phyloP scores from a whole-genome alignment of 2,888 invertebrate species.

The Mantis religiosa region DNA sequence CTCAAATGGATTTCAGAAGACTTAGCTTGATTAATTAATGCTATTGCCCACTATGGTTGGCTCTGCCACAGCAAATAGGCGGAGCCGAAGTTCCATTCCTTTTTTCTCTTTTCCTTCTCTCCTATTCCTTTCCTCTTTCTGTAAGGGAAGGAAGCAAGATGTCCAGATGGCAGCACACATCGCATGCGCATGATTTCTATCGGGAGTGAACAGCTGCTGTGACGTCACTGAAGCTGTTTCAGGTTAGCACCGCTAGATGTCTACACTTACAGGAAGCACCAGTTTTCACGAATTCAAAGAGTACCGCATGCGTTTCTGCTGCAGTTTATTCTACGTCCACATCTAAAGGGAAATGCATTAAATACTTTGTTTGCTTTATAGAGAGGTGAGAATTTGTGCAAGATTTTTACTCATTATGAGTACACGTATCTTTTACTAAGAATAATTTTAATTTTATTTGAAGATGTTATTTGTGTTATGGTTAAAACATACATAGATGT shows the following conservation, averaged over 20 bases:
- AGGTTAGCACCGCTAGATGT: not conserved
- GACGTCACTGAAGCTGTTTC: not conserved
- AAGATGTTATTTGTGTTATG: too few species aligned
- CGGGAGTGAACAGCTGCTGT: not conserved
- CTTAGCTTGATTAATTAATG: not conserved
- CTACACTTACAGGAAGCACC: not conserved
- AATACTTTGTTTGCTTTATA: too few species aligned
- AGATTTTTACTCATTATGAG: too few species aligned
- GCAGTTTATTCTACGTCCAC: too few species aligned
- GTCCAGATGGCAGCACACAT: conserved; percentile 7
- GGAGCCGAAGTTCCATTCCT: not conserved
- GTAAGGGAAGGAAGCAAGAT: not conserved
- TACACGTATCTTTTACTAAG: too few species aligned
- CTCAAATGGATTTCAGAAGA: not conserved
- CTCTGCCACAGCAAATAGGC: not conserved
- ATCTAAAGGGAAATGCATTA: too few species aligned
- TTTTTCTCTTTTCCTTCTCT: not conserved
- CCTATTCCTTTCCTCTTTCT: not conserved
- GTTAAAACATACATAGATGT: too few species aligned
- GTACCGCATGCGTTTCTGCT: not conserved
- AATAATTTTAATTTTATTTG: too few species aligned
- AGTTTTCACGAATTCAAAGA: not conserved
- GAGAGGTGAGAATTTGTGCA: too few species aligned
- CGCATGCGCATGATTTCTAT: not conserved
- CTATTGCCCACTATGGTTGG: not conserved